These are phyloP conservation scores for Madoqua kirkii DNA, from an alignment of 2,113 vertebrate genomes.

Conservation along the genomic window DNA sequence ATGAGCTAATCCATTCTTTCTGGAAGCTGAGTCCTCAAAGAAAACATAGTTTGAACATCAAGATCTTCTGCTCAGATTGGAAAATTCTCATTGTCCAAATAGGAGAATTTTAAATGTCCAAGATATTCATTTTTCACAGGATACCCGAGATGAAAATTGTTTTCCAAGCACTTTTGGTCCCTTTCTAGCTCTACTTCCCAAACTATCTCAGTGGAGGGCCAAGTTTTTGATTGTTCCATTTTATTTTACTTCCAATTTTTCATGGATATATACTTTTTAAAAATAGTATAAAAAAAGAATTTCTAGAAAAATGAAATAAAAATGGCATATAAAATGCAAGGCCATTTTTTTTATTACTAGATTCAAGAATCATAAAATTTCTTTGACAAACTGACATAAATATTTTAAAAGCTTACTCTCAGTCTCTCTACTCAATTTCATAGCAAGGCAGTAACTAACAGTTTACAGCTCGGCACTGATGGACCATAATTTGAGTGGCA, in stretches of 20 bases:
- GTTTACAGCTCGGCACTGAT: constrained; percentile 4
- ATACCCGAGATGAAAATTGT: not conserved
- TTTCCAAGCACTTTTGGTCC: not conserved
- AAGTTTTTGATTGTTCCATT: constrained; percentile 24
- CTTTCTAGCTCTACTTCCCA: not conserved
- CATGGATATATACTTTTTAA: constrained; percentile 42
- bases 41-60: not conserved
- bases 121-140: not conserved
- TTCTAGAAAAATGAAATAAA: constrained; percentile 63
- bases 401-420: constrained; percentile 54
- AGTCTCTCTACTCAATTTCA: constrained; percentile 30
- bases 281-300: constrained; percentile 56
- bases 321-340: constrained; percentile 25
- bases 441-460: constrained; percentile 20
- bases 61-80: not conserved
- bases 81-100: not conserved
- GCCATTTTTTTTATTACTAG: constrained; percentile 25
- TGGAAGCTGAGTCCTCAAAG: not conserved
- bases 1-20: not conserved
- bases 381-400: constrained; percentile 55
- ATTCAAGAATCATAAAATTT: constrained; percentile 60
- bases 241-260: constrained; percentile 54
- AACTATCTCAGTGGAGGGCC: not conserved
- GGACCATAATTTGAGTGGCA: not conserved
- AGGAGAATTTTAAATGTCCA: not conserved